Base-by-base conservation (phyloP, 2,797 vertebrate genomes). In the Prunella strophiata region DNA sequence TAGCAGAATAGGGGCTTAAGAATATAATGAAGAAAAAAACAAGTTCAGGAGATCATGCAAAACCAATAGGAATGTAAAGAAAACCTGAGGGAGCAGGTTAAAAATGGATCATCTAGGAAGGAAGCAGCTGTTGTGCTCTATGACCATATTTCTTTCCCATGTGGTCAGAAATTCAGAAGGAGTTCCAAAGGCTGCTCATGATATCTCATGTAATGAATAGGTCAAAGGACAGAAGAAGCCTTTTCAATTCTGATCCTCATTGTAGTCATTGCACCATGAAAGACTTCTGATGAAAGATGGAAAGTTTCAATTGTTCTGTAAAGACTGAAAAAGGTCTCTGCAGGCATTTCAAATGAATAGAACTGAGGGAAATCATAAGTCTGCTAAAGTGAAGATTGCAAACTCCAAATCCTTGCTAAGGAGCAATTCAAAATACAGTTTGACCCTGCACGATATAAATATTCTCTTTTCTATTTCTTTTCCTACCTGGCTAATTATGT, bases 301-400 rank as follows among this genome's bases (percentile, higher is more conserved):
- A 77, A 88, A 73, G 59, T 85, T 93, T 91, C 85, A 66, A n/a
- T 92, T 94, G 68, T 94, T 96, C 85, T 93, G 57, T 73, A 67
- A 94, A 82, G 71, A 84, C 77, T 66, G 63, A 36, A 79, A 94
- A 93, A 83, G 27, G 68, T 91, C 91, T 95, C 90, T 83, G 75
- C 85, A 86, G 89, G 87, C 47, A 76, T 91, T 77, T 92, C 43
- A 89, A 87, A 87, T 95, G 54, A 96, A 94, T 91, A 92, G 80
- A 89, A 78, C 65, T 22, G 18, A 30, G 51, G 29, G 36, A 90
- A 88, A 93, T 90, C 10, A 8, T 36, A 90, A 92, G 40, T 86
- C 55, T 81, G n/a, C 25, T 80, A 62, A 92, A 91, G 27, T 90
- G 77, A 71, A 67, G 78, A 94, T 70, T 85, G 59, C 48, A 85